Conservation (phyloP, 2,888 invertebrate genomes). For the Nezara viridula region DNA sequence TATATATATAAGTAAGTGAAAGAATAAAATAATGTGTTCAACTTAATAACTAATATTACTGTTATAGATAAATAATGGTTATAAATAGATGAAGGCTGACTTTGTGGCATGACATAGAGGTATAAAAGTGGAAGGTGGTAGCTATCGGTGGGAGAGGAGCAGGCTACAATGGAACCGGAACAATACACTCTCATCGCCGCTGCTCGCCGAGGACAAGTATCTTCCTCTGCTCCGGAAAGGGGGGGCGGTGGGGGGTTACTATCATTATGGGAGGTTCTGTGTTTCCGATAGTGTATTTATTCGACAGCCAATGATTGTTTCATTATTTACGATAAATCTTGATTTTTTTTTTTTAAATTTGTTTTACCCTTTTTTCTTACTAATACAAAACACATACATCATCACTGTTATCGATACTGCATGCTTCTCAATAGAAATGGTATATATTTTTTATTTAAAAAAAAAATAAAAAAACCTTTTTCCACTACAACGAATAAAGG, state of each 20-base stretch:
- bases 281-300: background rate
- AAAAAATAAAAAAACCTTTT: no score
- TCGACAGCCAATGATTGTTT: background rate
- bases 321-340: no score
- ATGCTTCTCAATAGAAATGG: no score
- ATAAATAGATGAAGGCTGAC: background rate
- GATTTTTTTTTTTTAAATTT: no score
- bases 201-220: background rate
- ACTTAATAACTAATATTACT: background rate
- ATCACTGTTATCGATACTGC: no score
- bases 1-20: no score
- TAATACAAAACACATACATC: no score
- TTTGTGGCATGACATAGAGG: no score
- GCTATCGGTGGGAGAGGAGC: background rate
- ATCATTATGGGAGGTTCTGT: background rate
- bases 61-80: background rate
- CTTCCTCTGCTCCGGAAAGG: background rate
- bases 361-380: no score
- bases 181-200: background rate
- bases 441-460: no score
- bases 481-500: no score
- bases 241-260: background rate
- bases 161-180: background rate
- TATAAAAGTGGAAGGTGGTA: background rate
- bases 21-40: no score